phyloP scores from a whole-genome alignment of 1,140 invertebrate genomes.

The Nebria ingens region DNA sequence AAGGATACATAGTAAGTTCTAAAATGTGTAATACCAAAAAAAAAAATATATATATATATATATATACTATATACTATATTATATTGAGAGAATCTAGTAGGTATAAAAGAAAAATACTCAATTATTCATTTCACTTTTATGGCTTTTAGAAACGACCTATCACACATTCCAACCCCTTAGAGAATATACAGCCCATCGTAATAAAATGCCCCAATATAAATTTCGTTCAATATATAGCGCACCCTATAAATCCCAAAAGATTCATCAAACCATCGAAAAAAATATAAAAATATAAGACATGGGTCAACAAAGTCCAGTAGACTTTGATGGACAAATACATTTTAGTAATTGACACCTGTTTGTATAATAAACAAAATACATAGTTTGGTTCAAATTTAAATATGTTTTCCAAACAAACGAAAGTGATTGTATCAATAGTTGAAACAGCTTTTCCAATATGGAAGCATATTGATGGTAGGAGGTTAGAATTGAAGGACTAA shows the following conservation, averaged over 20 bases:
- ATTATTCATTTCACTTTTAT: neutral
- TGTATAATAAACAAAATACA: no score
- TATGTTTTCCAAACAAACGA: no score
- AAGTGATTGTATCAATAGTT: no score
- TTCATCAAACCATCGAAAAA: neutral
- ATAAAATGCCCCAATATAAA: neutral
- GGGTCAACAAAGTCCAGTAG: neutral
- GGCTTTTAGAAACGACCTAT: neutral
- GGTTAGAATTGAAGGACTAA: neutral
- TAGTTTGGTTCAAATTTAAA: no score
- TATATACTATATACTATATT: neutral
- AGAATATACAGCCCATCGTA: neutral
- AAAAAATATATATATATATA: neutral
- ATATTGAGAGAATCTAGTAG: no score
- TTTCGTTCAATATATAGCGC: neutral
- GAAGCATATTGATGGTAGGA: neutral
- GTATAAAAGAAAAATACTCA: neutral
- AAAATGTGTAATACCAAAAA: neutral
- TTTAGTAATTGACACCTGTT: neutral
- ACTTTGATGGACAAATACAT: neutral
- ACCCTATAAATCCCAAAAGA: neutral
- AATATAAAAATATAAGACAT: neutral
- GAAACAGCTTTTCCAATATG: no score
- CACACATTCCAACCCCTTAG: neutral
- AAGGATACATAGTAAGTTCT: no score